A percentile compares a stretch with the other conserved stretches of the same genome.
Evolutionary conservation across 1,140 invertebrate species (phyloP).

Genomic region (Pinna nobilis): DNA sequence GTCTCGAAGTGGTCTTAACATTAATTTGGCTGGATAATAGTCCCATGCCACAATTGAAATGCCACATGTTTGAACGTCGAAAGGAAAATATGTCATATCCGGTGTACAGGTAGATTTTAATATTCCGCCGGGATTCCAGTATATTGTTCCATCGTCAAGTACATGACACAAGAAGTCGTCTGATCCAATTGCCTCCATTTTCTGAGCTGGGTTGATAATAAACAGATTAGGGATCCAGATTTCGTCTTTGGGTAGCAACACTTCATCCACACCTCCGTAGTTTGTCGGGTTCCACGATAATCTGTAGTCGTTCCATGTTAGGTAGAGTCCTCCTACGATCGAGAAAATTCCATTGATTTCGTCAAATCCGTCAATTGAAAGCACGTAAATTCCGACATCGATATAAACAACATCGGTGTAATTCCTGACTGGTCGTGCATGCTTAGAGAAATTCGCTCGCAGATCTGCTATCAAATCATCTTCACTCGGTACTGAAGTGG

Average conservation of each 20-base stretch:
- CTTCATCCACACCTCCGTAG: conserved; percentile 72
- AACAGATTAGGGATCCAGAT: conserved; percentile 42
- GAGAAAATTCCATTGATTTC: conserved; percentile 7
- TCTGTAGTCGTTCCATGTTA: conserved; percentile 26
- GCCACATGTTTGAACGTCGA: too few species aligned
- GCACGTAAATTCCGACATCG: too few species aligned
- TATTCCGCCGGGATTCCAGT: not conserved
- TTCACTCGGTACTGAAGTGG: too few species aligned
- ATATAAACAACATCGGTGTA: too few species aligned
- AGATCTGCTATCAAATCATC: too few species aligned
- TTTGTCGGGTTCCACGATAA: conserved; percentile 79
- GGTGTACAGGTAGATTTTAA: conserved; percentile 34
- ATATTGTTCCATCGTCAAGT: not conserved
- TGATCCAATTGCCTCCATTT: not conserved
- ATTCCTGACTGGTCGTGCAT: too few species aligned
- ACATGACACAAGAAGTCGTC: conserved; percentile 8
- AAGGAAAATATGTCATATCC: conserved; percentile 42
- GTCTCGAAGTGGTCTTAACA: too few species aligned
- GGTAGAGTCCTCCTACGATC: not conserved
- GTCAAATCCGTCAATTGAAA: not conserved
- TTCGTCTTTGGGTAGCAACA: not conserved
- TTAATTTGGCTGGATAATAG: too few species aligned
- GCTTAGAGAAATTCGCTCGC: too few species aligned
- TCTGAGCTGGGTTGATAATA: conserved; percentile 18
- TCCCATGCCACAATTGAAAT: too few species aligned